phyloP scores from a whole-genome alignment of 30 jellyfish, hydroid and myxozoan species.

The Pelagia noctiluca region DNA sequence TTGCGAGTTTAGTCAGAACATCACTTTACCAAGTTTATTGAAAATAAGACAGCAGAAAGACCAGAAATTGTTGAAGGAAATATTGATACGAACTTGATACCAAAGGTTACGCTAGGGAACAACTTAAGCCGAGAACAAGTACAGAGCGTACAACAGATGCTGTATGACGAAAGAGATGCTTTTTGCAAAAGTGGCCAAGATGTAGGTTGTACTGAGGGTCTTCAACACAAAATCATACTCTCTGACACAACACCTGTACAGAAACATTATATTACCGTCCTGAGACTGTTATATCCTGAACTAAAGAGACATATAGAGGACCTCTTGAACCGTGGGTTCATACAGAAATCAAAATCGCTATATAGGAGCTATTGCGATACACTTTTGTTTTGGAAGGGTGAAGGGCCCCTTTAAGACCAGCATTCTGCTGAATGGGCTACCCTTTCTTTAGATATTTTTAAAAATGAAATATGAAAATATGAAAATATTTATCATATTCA shows the following conservation, averaged over 20 bases:
- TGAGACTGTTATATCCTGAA: constrained; percentile 19
- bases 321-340: constrained; percentile 41
- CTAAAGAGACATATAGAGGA: constrained; percentile 26
- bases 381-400: no score
- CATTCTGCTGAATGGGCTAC: no score
- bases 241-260: constrained; percentile 28
- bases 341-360: no score
- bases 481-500: no score
- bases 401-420: no score
- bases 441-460: no score
- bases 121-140: constrained; percentile 19
- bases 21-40: no score
- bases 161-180: constrained; percentile 20
- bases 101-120: not conserved
- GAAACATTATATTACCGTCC: constrained; percentile 29
- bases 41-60: no score
- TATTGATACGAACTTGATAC: not conserved
- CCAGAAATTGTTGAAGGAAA: constrained; percentile 10
- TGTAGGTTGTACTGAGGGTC: constrained; percentile 41
- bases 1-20: no score
- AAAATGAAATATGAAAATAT: no score
- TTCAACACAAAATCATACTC: constrained; percentile 21
- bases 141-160: constrained; percentile 8
- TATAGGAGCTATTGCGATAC: no score
- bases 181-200: constrained; percentile 32